Evolutionary conservation across 2,888 invertebrate genomes (phyloP).

Genomic region (Tachina fera): DNA sequence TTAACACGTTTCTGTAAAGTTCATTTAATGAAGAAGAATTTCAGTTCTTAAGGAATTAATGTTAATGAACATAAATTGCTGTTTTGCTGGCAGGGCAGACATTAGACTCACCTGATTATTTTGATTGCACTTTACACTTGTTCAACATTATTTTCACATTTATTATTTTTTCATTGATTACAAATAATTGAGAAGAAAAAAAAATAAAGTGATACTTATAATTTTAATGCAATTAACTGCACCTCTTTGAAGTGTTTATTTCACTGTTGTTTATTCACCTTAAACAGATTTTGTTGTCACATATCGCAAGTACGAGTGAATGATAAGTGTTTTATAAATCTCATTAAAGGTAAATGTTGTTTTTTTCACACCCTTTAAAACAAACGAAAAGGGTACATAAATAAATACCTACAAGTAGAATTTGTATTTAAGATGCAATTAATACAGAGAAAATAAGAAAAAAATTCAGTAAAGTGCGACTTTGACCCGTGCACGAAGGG

Average conservation of each 20-base stretch:
- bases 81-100: neutral
- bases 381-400: neutral
- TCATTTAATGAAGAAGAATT: conserved; percentile 14
- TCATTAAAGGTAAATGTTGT: neutral
- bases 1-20: conserved; percentile 33
- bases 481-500: too few relatives aligned
- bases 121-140: conserved; percentile 18
- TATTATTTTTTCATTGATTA: conserved; percentile 29
- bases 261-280: neutral
- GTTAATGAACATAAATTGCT: neutral
- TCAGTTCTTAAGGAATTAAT: conserved; percentile 16
- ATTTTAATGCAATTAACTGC: conserved; percentile 19
- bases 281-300: conserved; percentile 21
- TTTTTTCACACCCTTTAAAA: neutral
- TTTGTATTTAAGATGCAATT: too few relatives aligned
- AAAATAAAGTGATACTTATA: neutral
- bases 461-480: too few relatives aligned
- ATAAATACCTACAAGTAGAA: too few relatives aligned
- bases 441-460: too few relatives aligned
- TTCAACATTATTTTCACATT: conserved; percentile 20
- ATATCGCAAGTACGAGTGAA: neutral
- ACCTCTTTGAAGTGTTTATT: conserved; percentile 16
- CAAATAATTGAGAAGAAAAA: neutral
- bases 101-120: neutral
- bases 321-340: conserved; percentile 4